These are phyloP conservation scores for Agrochola litura DNA, from an alignment of 2,888 invertebrate species.

Conservation along the genomic window DNA sequence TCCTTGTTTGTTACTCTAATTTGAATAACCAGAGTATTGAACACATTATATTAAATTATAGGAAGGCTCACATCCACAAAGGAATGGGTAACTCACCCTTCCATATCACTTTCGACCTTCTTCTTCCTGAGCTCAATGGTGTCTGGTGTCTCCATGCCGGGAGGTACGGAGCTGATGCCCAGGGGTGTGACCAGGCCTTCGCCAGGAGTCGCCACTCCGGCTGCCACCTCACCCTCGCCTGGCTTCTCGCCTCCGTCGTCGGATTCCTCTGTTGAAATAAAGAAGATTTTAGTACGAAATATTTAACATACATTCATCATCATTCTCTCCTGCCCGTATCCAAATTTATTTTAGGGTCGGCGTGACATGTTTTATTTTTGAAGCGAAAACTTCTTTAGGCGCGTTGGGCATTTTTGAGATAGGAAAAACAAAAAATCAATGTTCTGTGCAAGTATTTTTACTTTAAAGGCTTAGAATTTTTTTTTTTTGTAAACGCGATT, in stretches of 20 bases:
- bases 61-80: not conserved
- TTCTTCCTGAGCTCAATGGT: conserved; percentile 99
- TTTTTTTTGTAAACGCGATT: no score
- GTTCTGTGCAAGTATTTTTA: no score
- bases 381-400: no score
- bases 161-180: conserved; percentile 97
- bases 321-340: not conserved
- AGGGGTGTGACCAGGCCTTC: conserved; percentile 98
- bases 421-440: no score
- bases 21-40: not conserved
- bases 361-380: not conserved
- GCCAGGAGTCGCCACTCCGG: conserved; percentile 97
- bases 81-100: conserved; percentile 91
- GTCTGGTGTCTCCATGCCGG: conserved; percentile 99
- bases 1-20: not conserved
- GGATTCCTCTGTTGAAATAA: conserved; percentile 78
- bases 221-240: conserved; percentile 86
- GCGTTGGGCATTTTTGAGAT: no score
- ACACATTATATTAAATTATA: not conserved
- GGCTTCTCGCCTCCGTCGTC: conserved; percentile 77
- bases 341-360: not conserved
- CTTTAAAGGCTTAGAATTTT: no score
- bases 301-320: not conserved
- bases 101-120: conserved; percentile 98
- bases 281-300: not conserved